Percentiles rank a stretch among this genome's conserved stretches.
These are phyloP conservation scores for Ornithorhynchus anatinus DNA, from an alignment of 2,113 vertebrate species.

Conservation along the genomic window DNA sequence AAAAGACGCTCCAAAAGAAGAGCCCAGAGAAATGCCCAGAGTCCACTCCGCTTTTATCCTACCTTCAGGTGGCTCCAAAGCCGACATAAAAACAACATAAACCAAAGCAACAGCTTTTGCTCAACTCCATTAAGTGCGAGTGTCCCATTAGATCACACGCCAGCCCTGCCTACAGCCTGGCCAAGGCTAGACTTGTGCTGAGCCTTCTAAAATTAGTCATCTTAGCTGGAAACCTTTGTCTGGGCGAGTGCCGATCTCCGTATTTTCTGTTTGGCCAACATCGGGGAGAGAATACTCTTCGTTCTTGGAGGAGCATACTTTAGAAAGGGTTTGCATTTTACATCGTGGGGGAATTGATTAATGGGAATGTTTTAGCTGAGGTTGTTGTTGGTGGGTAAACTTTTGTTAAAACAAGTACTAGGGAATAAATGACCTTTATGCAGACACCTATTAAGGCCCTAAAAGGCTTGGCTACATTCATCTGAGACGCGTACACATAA, in stretches of 20 bases:
- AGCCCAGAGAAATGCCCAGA: not conserved
- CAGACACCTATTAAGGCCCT: conserved; percentile 80
- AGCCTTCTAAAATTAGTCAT: conserved; percentile 8
- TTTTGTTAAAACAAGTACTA: conserved; percentile 79
- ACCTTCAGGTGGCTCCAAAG: not conserved
- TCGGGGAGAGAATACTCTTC: conserved; percentile 39
- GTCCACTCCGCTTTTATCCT: not conserved
- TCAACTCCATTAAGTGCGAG: not conserved
- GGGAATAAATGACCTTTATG: conserved; percentile 80
- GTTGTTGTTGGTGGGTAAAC: conserved; percentile 82
- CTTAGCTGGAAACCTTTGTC: conserved; percentile 9
- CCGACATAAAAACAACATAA: not conserved
- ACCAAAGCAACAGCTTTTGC: not conserved
- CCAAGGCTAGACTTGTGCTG: not conserved
- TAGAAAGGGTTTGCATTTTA: conserved; percentile 46
- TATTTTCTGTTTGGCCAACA: conserved; percentile 31
- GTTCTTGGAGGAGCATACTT: conserved; percentile 26
- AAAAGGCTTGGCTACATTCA: conserved; percentile 82
- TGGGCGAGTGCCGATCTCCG: conserved; percentile 24
- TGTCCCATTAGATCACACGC: no score
- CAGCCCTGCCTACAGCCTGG: not conserved
- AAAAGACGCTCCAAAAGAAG: no score
- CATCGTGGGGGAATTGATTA: conserved; percentile 64
- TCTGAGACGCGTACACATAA: conserved; percentile 70
- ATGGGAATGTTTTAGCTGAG: conserved; percentile 75